Conservation (phyloP, 2,888 invertebrate genomes). For the Stenchaetothrips biformis region DNA sequence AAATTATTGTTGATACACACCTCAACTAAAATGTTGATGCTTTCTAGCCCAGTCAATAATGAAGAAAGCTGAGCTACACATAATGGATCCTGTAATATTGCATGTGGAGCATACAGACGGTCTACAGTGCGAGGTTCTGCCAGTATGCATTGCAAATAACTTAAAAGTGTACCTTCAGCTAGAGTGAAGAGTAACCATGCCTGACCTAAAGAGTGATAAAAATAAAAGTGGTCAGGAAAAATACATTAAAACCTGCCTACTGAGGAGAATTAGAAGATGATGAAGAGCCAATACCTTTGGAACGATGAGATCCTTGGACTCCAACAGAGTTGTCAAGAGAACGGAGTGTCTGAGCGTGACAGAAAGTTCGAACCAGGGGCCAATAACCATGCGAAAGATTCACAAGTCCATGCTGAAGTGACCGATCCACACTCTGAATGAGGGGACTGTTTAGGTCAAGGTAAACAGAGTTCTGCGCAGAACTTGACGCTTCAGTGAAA, state of each 20-base stretch:
- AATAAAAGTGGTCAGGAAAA: background rate
- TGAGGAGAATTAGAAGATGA: background rate
- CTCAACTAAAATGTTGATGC: background rate
- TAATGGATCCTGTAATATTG: background rate
- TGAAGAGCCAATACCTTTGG: background rate
- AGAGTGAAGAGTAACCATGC: background rate
- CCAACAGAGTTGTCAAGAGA: background rate
- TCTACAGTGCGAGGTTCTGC: background rate
- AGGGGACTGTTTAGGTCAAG: background rate
- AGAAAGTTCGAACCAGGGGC: background rate
- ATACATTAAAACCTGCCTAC: background rate
- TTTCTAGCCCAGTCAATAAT: background rate
- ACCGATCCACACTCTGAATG: background rate
- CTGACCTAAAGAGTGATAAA: background rate
- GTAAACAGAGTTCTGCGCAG: background rate
- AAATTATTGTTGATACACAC: background rate
- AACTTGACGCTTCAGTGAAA: background rate
- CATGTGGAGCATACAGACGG: background rate
- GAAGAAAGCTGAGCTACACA: background rate
- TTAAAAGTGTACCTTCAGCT: slow-evolving; percentile 5
- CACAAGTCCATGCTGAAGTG: slow-evolving; percentile 1
- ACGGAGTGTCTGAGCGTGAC: background rate
- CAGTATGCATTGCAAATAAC: background rate
- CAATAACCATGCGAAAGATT: background rate
- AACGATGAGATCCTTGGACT: background rate